Evolutionary conservation across 2,113 vertebrate species (phyloP).

Genomic region (Onychostoma macrolepis): DNA sequence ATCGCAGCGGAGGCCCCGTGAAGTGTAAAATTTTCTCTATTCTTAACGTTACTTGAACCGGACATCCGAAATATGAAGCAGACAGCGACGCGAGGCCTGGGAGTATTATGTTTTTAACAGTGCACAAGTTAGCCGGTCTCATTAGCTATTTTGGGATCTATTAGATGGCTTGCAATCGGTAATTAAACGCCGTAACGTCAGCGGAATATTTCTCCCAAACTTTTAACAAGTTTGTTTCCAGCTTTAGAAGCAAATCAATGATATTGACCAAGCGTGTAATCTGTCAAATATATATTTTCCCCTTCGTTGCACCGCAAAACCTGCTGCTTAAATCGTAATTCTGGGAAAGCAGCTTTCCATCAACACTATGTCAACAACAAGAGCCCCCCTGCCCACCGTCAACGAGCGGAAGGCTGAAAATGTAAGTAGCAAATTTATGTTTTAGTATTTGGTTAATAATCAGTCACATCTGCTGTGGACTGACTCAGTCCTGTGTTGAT

Average conservation of each 20-base stretch:
- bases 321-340: not conserved
- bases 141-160: not conserved
- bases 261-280: not conserved
- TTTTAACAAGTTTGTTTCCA: slow-evolving; percentile 45
- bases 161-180: slow-evolving; percentile 19
- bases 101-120: slow-evolving; percentile 1
- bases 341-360: not conserved
- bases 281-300: not conserved
- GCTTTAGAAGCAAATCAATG: slow-evolving; percentile 8
- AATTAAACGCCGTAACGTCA: not conserved
- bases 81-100: slow-evolving; percentile 18
- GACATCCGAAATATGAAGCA: slow-evolving; percentile 58
- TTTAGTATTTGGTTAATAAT: not conserved
- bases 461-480: not conserved
- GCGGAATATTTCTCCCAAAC: slow-evolving; percentile 25
- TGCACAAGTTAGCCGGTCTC: not conserved
- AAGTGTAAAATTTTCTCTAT: slow-evolving; percentile 36
- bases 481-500: not conserved
- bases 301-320: not conserved
- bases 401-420: slow-evolving; percentile 93
- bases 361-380: slow-evolving; percentile 84
- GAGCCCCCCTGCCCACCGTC: slow-evolving; percentile 92
- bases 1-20: slow-evolving; percentile 52
- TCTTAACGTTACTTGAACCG: slow-evolving; percentile 20
- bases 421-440: slow-evolving; percentile 78